These are phyloP conservation scores for Dromiciops gliroides DNA, from an alignment of 2,113 vertebrate species.

Conservation along the genomic window DNA sequence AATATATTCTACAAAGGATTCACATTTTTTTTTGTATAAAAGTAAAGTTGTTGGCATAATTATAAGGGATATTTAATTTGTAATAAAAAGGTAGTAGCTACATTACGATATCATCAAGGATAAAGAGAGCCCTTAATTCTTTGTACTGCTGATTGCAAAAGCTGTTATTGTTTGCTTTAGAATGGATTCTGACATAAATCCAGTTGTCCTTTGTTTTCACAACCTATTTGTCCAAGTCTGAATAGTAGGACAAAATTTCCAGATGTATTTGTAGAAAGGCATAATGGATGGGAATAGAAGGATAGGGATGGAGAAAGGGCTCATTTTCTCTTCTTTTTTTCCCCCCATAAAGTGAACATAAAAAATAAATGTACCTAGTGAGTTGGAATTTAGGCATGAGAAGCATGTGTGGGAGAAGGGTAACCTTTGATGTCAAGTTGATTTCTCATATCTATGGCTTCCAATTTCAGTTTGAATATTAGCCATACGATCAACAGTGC, in stretches of 20 bases:
- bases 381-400: slow-evolving; percentile 54
- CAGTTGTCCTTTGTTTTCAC: background rate
- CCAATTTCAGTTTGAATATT: slow-evolving; percentile 72
- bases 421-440: slow-evolving; percentile 68
- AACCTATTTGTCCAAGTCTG: background rate
- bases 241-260: slow-evolving; percentile 5
- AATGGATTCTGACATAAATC: background rate
- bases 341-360: slow-evolving; percentile 34
- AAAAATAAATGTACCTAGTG: slow-evolving; percentile 51
- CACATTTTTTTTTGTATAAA: background rate
- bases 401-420: slow-evolving; percentile 1
- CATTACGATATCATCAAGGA: background rate
- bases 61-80: slow-evolving; percentile 28
- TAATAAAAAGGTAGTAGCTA: slow-evolving; percentile 20
- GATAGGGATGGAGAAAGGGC: background rate
- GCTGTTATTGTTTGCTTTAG: background rate
- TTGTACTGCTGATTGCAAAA: slow-evolving; percentile 14
- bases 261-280: background rate
- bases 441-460: slow-evolving; percentile 63
- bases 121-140: slow-evolving; percentile 43
- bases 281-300: background rate
- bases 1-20: slow-evolving; percentile 49
- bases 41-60: slow-evolving; percentile 43
- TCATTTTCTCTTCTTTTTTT: slow-evolving; percentile 6
- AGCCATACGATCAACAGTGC: slow-evolving; percentile 56